Evolutionary conservation across 2,888 invertebrate species (phyloP), one percentile per base, ranked within the genome.

Genomic region (Malachius bipustulatus): DNA sequence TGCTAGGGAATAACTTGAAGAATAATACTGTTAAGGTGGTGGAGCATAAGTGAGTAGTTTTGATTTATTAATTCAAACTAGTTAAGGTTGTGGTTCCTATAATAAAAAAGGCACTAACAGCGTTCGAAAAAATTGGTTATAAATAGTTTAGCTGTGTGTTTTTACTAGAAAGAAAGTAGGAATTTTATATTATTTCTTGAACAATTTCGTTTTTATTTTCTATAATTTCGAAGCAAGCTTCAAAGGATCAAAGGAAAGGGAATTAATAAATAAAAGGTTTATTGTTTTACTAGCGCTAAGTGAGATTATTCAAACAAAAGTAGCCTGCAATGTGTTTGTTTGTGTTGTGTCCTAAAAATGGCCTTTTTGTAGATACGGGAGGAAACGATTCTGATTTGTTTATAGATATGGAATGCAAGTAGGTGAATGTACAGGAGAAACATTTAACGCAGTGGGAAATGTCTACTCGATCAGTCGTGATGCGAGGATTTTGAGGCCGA

Each of bases 11-110:
- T 19, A 73, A 64, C 51, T 56, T 84, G 14, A 73, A 79, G 32
- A 66, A 77, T 45, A 82, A 83, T 57, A 82, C 82, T 1, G 82
- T 82, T 1, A 70, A 73, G 50, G 70, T 82, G 35, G 79, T 84
- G 26, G 66, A 75, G 47, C 74, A 83, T 53, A 81, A 75, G 81
- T 82, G 63, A 61, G 67, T 55, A 30, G n/a, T 10, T 33, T 15
- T 3, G 8, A 26, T 27, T 16, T 15, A 13, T 19, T 2, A 24
- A 4, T 12, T n/a, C n/a, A n/a, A n/a, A n/a, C n/a, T n/a, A n/a
- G n/a, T n/a, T n/a, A n/a, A n/a, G n/a, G n/a, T n/a, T 12, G 4
- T 38, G 19, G 6, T 2, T 29, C 37, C 24, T 19, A 8, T 8
- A 19, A 6, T 19, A 19, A n/a, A n/a, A 19, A 19, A 19, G 24